These are phyloP conservation scores for Perca flavescens DNA, from an alignment of 2,113 vertebrate genomes.

Conservation along the genomic window DNA sequence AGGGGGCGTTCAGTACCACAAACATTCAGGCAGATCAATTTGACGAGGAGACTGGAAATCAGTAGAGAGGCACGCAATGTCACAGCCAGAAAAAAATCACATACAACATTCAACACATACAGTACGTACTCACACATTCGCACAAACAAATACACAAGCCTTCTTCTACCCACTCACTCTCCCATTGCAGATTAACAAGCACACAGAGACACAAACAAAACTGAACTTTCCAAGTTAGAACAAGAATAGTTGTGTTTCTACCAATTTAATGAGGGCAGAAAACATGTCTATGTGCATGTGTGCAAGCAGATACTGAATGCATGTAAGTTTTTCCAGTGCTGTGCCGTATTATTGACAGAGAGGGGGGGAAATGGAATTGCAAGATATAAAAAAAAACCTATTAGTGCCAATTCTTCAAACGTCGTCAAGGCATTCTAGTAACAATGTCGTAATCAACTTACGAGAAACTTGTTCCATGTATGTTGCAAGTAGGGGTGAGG, in stretches of 20 bases:
- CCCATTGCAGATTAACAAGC: constrained; percentile 42
- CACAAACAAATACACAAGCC: constrained; percentile 23
- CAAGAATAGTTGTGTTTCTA: constrained; percentile 18
- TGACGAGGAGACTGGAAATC: constrained; percentile 53
- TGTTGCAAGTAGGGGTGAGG: too few species aligned
- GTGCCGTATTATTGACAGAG: neutral
- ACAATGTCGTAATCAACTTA: neutral
- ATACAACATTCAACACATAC: neutral
- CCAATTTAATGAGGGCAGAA: constrained; percentile 18
- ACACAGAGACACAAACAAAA: constrained; percentile 32
- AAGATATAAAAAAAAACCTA: neutral
- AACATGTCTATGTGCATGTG: neutral
- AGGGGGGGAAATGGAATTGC: neutral
- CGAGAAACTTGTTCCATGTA: neutral
- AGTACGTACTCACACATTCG: neutral
- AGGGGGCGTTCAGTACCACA: constrained; percentile 45
- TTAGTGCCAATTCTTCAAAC: neutral
- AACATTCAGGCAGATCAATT: constrained; percentile 62
- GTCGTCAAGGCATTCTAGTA: neutral
- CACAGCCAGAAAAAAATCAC: constrained; percentile 33
- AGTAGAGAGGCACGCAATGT: constrained; percentile 6
- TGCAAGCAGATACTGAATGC: neutral
- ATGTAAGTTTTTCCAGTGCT: neutral
- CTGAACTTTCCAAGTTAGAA: constrained; percentile 29
- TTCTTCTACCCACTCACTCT: constrained; percentile 46